A percentile compares a stretch with the other conserved stretches of the same genome.
Conservation (phyloP, 2,113 vertebrate species). For the Mirza zaza region DNA sequence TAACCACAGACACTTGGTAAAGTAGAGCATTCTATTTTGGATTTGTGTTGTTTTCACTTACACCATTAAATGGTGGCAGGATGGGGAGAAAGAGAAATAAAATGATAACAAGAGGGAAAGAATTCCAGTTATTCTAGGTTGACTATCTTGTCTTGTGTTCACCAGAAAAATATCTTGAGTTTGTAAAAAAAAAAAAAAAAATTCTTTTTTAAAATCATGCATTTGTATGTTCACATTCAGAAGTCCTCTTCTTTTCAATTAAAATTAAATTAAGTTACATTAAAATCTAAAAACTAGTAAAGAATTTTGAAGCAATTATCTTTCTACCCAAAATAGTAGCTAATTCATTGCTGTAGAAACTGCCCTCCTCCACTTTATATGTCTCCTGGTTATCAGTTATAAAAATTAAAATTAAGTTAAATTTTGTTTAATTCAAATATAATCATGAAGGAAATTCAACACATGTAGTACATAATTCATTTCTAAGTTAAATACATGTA, state of each 20-base stretch:
- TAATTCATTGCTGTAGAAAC: neutral
- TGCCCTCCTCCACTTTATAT: neutral
- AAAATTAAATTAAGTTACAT: neutral
- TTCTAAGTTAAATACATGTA: neutral
- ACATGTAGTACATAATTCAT: neutral
- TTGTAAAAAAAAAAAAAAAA: neutral
- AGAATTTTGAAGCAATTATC: neutral
- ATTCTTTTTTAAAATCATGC: neutral
- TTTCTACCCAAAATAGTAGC: neutral
- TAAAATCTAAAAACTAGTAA: neutral
- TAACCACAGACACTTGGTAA: neutral
- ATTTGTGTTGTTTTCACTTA: neutral
- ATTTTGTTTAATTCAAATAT: neutral
- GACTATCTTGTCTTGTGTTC: neutral
- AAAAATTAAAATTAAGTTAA: neutral
- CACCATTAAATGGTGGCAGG: neutral
- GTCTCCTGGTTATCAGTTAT: neutral
- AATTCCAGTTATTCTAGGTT: neutral
- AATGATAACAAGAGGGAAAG: neutral
- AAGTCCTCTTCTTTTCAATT: neutral
- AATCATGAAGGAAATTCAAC: neutral
- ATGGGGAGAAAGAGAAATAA: accelerated
- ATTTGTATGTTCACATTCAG: neutral
- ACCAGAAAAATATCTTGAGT: neutral
- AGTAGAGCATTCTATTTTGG: neutral